These are phyloP conservation scores for Kryphioiulus occultus DNA, from an alignment of 2,888 invertebrate genomes.

Conservation along the genomic window DNA sequence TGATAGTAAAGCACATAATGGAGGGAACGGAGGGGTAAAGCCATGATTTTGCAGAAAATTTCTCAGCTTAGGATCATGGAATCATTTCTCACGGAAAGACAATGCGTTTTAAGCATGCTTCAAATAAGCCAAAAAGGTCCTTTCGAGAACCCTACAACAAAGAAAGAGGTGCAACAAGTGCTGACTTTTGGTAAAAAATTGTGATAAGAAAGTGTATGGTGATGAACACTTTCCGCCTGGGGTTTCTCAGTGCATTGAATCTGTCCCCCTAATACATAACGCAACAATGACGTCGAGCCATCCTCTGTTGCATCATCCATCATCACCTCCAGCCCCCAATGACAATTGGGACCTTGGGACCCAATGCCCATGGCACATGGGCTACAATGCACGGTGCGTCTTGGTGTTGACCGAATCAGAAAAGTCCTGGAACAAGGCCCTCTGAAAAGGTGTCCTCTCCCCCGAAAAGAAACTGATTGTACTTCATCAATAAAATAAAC, in stretches of 20 bases:
- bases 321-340: constrained; percentile 1
- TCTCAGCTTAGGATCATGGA: not conserved
- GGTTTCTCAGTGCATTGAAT: not conserved
- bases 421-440: not conserved
- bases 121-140: constrained; percentile 11
- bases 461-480: constrained; percentile 14
- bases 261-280: not conserved
- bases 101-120: not conserved
- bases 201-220: not conserved
- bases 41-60: not conserved
- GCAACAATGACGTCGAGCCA: constrained; percentile 9
- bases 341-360: constrained; percentile 3
- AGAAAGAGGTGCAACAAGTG: constrained; percentile 1
- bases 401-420: not conserved
- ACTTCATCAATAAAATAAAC: constrained; percentile 23
- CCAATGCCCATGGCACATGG: constrained; percentile 23
- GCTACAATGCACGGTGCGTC: not conserved
- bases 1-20: not conserved
- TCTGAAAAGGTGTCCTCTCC: constrained; percentile 9
- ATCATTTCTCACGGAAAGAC: constrained; percentile 1
- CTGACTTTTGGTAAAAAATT: not conserved
- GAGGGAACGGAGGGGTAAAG: not conserved
- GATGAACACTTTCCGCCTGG: constrained; percentile 7
- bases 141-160: not conserved
- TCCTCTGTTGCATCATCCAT: constrained; percentile 23